Conservation (phyloP, 2,113 vertebrate species). For the Rhinopomastus cyanomelas region DNA sequence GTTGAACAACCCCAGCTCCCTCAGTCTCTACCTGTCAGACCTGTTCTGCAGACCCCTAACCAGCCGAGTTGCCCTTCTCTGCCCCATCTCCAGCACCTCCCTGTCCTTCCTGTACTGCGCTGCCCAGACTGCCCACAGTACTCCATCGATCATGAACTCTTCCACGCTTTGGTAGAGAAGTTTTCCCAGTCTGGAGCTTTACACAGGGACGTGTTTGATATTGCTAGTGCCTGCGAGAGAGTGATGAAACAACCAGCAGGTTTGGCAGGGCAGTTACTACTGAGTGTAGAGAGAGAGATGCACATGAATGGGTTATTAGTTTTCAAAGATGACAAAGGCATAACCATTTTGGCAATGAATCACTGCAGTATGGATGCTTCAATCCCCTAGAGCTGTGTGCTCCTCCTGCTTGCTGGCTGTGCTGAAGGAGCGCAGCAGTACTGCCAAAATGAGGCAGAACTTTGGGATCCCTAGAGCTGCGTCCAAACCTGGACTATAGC, state of each 20-base stretch:
- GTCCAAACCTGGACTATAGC: neutral
- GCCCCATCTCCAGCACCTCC: too few species aligned
- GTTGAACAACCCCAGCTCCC: too few species aligned
- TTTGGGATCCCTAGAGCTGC: neutral
- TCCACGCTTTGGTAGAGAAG: neutral
- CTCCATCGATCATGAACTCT: neutral
- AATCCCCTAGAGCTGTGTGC: neutral
- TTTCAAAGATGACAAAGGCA: neutral
- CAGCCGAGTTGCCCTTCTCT: too few species aligned
- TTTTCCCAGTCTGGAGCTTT: neutral
- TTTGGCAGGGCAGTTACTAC: neutral
- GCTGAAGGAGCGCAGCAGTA: neutral
- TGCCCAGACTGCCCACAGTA: too few species aligned
- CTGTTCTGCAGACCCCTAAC: too few species aligned
- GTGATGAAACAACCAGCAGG: neutral
- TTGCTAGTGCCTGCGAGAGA: neutral
- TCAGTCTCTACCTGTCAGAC: too few species aligned
- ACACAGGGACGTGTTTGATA: neutral
- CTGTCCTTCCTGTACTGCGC: too few species aligned
- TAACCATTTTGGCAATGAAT: neutral
- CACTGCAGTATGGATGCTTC: neutral
- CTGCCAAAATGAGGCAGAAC: neutral
- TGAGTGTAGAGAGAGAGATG: neutral
- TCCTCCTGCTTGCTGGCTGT: neutral
- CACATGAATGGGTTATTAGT: neutral